Conservation (phyloP, 2,888 invertebrate genomes). For the Diadromus collaris region DNA sequence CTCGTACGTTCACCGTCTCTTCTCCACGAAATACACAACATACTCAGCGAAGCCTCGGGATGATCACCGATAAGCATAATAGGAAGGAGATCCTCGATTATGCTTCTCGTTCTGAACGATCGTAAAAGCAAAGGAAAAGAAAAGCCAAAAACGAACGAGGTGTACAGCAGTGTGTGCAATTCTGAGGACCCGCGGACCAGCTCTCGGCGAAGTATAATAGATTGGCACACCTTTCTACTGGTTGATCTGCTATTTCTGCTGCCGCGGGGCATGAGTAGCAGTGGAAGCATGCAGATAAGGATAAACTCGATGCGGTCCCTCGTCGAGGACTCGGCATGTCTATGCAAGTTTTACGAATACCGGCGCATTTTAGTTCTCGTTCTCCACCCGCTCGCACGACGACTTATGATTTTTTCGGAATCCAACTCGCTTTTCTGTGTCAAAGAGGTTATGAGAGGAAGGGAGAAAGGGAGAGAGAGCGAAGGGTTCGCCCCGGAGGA, state of each 20-base stretch:
- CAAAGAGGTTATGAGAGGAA: neutral
- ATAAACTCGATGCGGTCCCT: conserved; percentile 15
- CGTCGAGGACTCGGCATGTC: conserved; percentile 1
- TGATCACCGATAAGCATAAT: conserved; percentile 54
- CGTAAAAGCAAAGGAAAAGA: neutral
- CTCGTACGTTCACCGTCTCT: conserved; percentile 34
- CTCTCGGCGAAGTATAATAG: conserved; percentile 5
- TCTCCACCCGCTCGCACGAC: conserved; percentile 6
- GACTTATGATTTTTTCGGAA: conserved; percentile 20
- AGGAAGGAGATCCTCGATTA: conserved; percentile 44
- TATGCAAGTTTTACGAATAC: conserved; percentile 14
- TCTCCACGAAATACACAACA: conserved; percentile 10
- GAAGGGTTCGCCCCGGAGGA: conserved; percentile 42
- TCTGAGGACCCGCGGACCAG: conserved; percentile 1
- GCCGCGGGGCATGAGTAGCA: conserved; percentile 11
- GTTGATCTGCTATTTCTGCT: conserved; percentile 4
- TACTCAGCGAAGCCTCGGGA: conserved; percentile 26
- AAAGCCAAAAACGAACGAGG: neutral
- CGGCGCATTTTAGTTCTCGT: conserved; percentile 20
- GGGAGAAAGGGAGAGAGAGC: conserved; percentile 7
- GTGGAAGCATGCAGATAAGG: conserved; percentile 29
- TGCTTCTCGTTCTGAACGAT: conserved; percentile 25
- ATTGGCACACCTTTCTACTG: conserved; percentile 23
- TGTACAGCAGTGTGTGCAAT: neutral
- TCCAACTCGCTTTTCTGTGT: conserved; percentile 11